Conservation (phyloP, 2,888 invertebrate genomes). For the Cyclophora albipunctata region DNA sequence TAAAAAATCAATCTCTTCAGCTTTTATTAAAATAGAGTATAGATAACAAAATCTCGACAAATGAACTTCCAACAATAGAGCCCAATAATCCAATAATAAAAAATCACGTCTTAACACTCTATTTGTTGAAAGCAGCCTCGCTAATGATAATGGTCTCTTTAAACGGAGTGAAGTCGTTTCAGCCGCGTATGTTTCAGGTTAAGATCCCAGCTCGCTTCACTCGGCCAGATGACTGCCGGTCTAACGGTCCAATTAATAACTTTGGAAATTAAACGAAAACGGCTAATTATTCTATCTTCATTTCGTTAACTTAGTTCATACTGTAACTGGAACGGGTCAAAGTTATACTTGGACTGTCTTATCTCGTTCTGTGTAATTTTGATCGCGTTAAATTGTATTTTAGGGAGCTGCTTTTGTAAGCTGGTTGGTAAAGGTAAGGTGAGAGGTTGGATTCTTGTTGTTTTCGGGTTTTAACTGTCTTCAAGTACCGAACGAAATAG, state of each 20-base stretch:
- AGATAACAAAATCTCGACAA: too few species aligned
- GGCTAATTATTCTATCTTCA: constrained; percentile 66
- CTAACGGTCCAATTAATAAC: constrained; percentile 67
- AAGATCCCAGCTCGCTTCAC: constrained; percentile 12
- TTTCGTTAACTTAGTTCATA: constrained; percentile 50
- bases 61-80: too few species aligned
- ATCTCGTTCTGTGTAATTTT: too few species aligned
- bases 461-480: too few species aligned
- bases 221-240: constrained; percentile 58
- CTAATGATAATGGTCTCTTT: constrained; percentile 6
- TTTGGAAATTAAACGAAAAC: constrained; percentile 63
- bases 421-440: too few species aligned
- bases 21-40: too few species aligned
- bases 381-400: too few species aligned
- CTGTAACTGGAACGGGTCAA: constrained; percentile 29
- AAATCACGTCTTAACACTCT: neutral
- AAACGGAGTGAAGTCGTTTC: constrained; percentile 5
- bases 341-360: constrained; percentile 24
- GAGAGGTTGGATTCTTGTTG: too few species aligned
- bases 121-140: neutral
- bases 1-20: too few species aligned
- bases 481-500: too few species aligned
- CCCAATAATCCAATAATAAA: constrained; percentile 11
- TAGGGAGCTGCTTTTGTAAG: too few species aligned
- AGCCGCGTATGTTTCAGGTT: constrained; percentile 11